Conservation (phyloP, 2,797 vertebrate species). For the Clarias pachynema region DNA sequence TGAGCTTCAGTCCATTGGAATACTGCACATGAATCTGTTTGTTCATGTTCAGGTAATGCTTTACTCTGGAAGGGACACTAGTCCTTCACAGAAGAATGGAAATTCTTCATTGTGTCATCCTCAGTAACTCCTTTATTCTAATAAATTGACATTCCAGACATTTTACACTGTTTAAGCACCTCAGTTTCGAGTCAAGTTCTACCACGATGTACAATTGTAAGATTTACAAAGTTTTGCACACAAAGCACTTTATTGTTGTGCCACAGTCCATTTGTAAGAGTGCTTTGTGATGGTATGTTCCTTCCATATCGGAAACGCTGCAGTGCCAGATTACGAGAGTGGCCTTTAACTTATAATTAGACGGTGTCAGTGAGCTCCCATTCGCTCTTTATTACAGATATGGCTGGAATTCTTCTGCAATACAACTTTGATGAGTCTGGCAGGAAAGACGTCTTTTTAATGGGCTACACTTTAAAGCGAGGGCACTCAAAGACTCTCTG, state of each 20-base stretch:
- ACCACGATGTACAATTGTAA: conserved; percentile 2
- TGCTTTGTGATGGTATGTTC: conserved; percentile 24
- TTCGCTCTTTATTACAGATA: conserved; percentile 38
- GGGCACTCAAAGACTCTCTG: conserved; percentile 8
- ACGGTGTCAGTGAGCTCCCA: conserved; percentile 20
- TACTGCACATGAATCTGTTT: not conserved
- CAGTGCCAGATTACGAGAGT: conserved; percentile 26
- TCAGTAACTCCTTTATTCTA: not conserved
- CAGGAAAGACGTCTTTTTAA: conserved; percentile 22
- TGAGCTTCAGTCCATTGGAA: not conserved
- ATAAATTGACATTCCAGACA: conserved; percentile 14
- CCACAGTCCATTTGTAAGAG: conserved; percentile 21
- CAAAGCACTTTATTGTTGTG: conserved; percentile 41
- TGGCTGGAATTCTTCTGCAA: conserved; percentile 2
- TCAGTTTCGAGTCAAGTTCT: not conserved
- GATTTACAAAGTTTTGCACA: conserved; percentile 10
- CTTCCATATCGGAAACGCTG: conserved; percentile 21
- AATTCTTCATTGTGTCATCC: not conserved
- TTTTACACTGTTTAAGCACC: conserved; percentile 21
- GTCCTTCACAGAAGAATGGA: not conserved
- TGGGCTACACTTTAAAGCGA: conserved; percentile 14
- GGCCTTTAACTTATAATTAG: conserved; percentile 52
- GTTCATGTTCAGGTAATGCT: not conserved
- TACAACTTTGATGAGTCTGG: conserved; percentile 34
- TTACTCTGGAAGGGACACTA: not conserved